Base-by-base conservation (phyloP, 2,797 vertebrate species). In the Cirrhinus molitorella region DNA sequence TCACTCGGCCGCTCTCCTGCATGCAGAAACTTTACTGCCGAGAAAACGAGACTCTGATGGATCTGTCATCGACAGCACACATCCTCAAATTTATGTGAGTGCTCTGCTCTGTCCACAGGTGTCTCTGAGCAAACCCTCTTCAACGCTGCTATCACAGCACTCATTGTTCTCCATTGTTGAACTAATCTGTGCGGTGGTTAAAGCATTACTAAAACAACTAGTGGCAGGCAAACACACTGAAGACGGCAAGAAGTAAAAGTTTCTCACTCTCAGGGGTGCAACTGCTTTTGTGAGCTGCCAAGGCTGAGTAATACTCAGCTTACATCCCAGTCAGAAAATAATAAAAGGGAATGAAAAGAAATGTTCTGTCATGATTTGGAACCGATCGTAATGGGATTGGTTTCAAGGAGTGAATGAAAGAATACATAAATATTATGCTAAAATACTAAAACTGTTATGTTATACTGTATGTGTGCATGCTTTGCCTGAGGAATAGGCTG, bases 181-280 rank as follows among this genome's bases (percentile, higher is more conserved):
- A 85, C 91, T 93, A 92, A 93, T 93, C 93, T 90, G 89, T 90
- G 73, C 51, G 86, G 90, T 92, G 91, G 94, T 94, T 95, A 93
- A 95, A 93, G 92, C 91, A 93, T 95, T 93, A 94, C 93, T 91
- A 88, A 91, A 87, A 90, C 89, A 89, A 91, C 61, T 88, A 93
- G 91, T 90, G 91, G 88, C 85, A 80, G 66, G 86, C 88, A 94
- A 94, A 94, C 89, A 94, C 91, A 90, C 90, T 85, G 88, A 87
- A 81, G 85, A 78, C 85, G 91, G 85, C 89, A 19, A 34, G 45
- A 61, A 77, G 88, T 57, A 82, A 85, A 86, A 87, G 79, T 88
- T 87, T 85, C 79, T 80, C 76, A 83, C 59, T 68, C 73, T 25
- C 43, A 28, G 37, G 19, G n/a, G 47, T 47, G 31, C 34, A 47